These are phyloP conservation scores for Brachionus plicatilis DNA, from an alignment of 1,140 invertebrate species.

Conservation along the genomic window DNA sequence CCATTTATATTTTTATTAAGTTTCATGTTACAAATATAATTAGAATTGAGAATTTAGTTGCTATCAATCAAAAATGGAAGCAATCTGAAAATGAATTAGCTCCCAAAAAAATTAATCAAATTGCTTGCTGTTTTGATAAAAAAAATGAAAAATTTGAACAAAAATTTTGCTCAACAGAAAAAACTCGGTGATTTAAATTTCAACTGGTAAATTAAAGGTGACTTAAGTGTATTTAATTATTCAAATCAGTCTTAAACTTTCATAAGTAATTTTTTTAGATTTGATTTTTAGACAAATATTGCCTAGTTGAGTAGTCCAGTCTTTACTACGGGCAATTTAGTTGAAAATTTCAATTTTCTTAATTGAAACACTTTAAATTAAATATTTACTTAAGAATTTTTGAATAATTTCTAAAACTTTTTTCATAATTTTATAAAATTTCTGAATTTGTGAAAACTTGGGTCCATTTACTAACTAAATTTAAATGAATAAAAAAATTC, in stretches of 20 bases:
- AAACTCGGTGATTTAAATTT: neutral
- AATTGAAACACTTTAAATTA: neutral
- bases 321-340: neutral
- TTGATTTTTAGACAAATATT: constrained; percentile 2
- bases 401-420: neutral
- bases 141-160: neutral
- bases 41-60: neutral
- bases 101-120: neutral
- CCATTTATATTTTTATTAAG: neutral
- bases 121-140: neutral
- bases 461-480: neutral
- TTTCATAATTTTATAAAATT: neutral
- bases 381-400: neutral
- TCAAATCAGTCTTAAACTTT: neutral
- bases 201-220: neutral
- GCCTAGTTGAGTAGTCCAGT: neutral
- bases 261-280: neutral
- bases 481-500: neutral
- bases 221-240: neutral
- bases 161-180: neutral
- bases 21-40: neutral
- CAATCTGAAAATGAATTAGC: neutral
- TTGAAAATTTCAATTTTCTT: neutral
- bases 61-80: neutral
- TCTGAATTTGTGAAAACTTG: neutral